Conservation (phyloP, 1,140 invertebrate genomes). For the Lysiphlebus fabarum region DNA sequence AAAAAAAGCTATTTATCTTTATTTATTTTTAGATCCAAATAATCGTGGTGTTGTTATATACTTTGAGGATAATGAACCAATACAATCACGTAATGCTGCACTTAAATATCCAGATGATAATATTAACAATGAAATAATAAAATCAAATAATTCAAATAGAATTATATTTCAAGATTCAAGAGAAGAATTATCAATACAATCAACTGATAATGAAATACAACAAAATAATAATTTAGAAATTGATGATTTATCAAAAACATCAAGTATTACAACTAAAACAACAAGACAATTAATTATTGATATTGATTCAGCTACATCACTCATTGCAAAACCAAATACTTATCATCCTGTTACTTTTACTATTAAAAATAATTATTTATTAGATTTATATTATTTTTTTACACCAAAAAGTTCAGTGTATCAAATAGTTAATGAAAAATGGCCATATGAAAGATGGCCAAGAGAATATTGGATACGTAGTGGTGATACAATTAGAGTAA, state of each 20-base stretch:
- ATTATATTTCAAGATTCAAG: constrained; percentile 3
- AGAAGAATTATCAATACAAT: constrained; percentile 6
- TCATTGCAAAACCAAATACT: constrained; percentile 32
- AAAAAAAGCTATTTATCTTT: too few relatives aligned
- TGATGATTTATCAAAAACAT: constrained; percentile 5
- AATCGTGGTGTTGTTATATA: constrained; percentile 1
- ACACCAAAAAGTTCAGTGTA: constrained; percentile 28
- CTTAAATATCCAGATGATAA: constrained; percentile 5
- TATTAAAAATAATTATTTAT: constrained; percentile 35
- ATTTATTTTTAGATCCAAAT: too few relatives aligned
- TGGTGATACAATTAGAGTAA: constrained; percentile 56
- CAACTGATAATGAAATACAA: neutral
- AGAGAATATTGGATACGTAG: constrained; percentile 34
- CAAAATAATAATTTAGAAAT: neutral
- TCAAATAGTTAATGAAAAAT: constrained; percentile 17
- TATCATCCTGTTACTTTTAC: constrained; percentile 35
- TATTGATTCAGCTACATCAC: constrained; percentile 32
- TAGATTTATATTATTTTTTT: constrained; percentile 30
- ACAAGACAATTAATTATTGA: constrained; percentile 35
- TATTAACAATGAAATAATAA: neutral
- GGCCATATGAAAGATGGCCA: neutral
- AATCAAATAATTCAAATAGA: neutral
- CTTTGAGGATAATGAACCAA: constrained; percentile 1
- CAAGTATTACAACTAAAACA: constrained; percentile 10
- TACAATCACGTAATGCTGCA: neutral